Evolutionary conservation across 1,140 invertebrate species (phyloP).

Genomic region (Nylanderia fulva): DNA sequence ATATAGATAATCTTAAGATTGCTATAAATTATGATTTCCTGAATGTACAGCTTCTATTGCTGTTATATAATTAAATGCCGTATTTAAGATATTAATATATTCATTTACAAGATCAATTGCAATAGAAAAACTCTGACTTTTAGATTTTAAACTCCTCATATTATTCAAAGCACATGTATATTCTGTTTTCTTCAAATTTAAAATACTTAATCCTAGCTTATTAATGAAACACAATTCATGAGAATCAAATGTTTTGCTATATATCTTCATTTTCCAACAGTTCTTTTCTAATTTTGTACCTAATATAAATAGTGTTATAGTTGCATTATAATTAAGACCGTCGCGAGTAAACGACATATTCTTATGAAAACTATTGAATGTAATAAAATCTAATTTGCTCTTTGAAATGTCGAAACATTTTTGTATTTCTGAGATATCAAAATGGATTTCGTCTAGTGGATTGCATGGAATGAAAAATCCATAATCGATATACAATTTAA

Average conservation of each 20-base stretch:
- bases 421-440: conserved; percentile 85
- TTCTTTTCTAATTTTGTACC: conserved; percentile 70
- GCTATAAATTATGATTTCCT: neutral
- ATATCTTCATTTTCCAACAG: conserved; percentile 80
- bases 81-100: conserved; percentile 74
- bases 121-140: conserved; percentile 76
- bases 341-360: conserved; percentile 86
- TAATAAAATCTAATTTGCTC: conserved; percentile 86
- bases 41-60: neutral
- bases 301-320: conserved; percentile 80
- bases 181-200: conserved; percentile 75
- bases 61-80: conserved; percentile 60
- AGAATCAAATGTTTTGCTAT: conserved; percentile 74
- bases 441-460: conserved; percentile 87
- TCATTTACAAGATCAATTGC: conserved; percentile 78
- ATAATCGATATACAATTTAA: conserved; percentile 90
- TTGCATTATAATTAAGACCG: conserved; percentile 87
- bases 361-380: conserved; percentile 83
- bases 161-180: conserved; percentile 64
- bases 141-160: conserved; percentile 71
- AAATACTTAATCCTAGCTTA: conserved; percentile 71
- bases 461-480: conserved; percentile 90
- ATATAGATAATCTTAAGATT: neutral
- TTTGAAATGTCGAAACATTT: conserved; percentile 76
- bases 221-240: conserved; percentile 69